Percentiles rank a stretch among this genome's conserved stretches.
phyloP scores from a whole-genome alignment of 2,888 invertebrate genomes.

The Apamea sordens region DNA sequence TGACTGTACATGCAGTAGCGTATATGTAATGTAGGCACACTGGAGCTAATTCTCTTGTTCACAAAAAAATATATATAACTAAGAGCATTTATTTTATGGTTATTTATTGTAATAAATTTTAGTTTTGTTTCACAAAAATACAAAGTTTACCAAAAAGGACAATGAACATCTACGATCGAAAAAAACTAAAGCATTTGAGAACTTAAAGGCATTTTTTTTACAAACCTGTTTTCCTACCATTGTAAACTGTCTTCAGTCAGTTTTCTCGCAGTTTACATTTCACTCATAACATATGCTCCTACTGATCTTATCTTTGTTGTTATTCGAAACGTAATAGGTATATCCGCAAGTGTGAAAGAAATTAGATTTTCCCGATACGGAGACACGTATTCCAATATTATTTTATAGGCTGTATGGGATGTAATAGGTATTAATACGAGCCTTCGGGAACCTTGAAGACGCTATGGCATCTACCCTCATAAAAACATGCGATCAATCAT shows the following conservation, averaged over 20 bases:
- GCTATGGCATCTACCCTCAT: neutral
- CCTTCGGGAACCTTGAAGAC: neutral
- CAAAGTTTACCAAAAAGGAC: neutral
- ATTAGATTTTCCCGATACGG: conserved; percentile 38
- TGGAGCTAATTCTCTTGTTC: neutral
- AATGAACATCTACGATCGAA: neutral
- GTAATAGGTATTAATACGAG: conserved; percentile 25
- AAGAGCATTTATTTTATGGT: neutral
- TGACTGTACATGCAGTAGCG: neutral
- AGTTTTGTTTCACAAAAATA: neutral
- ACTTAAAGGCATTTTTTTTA: neutral
- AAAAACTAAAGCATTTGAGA: neutral
- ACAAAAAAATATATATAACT: neutral
- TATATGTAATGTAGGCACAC: neutral
- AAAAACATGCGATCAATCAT: neutral
- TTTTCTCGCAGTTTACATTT: neutral
- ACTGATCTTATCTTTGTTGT: conserved; percentile 13
- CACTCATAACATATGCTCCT: neutral
- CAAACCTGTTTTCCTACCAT: conserved; percentile 5
- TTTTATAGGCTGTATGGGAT: conserved; percentile 32
- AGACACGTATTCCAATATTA: conserved; percentile 35
- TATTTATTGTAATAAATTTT: neutral
- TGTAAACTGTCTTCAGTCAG: neutral
- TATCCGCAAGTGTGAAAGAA: conserved; percentile 37
- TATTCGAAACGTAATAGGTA: conserved; percentile 21